These are phyloP conservation scores for Passerculus sandwichensis DNA, from an alignment of 2,797 vertebrate genomes.

Conservation along the genomic window DNA sequence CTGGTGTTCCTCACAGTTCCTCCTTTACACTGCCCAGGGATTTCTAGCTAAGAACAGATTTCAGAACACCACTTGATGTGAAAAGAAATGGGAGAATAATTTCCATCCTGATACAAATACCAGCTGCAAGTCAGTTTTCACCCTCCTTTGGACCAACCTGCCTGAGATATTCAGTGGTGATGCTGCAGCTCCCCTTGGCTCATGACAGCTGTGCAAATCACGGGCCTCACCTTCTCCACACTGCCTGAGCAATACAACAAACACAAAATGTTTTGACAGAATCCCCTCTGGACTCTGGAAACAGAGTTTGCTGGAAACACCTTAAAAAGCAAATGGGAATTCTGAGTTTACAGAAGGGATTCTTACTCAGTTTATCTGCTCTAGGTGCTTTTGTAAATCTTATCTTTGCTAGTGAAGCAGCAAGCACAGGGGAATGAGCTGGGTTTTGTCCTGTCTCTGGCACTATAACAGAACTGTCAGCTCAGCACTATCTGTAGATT, in stretches of 20 bases:
- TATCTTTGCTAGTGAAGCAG: constrained; percentile 29
- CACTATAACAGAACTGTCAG: constrained; percentile 15
- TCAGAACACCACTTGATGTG: background rate
- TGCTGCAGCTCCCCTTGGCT: background rate
- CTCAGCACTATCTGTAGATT: background rate
- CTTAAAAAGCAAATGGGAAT: constrained; percentile 42
- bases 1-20: background rate
- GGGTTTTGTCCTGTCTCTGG: constrained; percentile 50
- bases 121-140: background rate
- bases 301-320: background rate
- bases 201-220: background rate
- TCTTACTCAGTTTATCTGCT: constrained; percentile 42
- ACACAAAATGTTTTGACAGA: background rate
- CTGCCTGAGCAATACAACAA: background rate
- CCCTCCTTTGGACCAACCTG: background rate
- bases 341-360: constrained; percentile 50
- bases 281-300: background rate
- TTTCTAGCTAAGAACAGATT: background rate
- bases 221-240: background rate
- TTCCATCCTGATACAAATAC: background rate
- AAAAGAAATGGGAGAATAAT: background rate
- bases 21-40: background rate
- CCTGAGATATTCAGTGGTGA: background rate
- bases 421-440: constrained; percentile 10
- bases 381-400: background rate